Evolutionary conservation across 2,888 invertebrate species (phyloP), one percentile per base, ranked within the genome.

Genomic region (Drosophila paramelanica): DNA sequence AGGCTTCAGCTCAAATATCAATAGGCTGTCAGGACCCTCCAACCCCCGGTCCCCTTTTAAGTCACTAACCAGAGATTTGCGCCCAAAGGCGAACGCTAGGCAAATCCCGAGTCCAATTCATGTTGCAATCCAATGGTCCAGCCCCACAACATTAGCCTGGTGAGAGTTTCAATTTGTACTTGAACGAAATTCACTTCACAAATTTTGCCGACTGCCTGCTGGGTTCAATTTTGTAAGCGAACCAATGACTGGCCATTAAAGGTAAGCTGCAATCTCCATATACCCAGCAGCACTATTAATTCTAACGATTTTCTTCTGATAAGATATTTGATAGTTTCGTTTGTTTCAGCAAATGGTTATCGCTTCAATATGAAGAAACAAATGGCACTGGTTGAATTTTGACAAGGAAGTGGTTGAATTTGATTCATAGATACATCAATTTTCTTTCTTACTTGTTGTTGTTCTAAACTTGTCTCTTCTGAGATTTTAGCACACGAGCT

Each of bases 1-100:
- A 39, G 41, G 46, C 31, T 45, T 52, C 53, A 45, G 39, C 52
- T 78, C 78, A 75, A 78, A 75, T 78, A 68, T 73, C 75, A 78
- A 75, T 73, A 60, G 64, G 53, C 78, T 36, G 41, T 23, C 31
- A 42, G 13, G 10, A 20, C 14, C 13, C 3, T 3, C 27, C 10
- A 23, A 4, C n/a, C 13, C 1, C 1, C 17, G 25, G n/a, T 20
- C n/a, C 6, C 6, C 38, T 7, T 20, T 17, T 41, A 59, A 56
- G 47, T 52, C 55, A 47, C 50, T 59, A 76, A 71, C 58, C 50
- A 46, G 45, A 49, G 58, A 76, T 50, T 64, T 49, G 11, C 42
- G 53, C 64, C 20, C 23, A 5, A 46, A 46, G 17, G 60, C 55
- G 45, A 55, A n/a, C 38, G 42, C 8, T 49, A 55, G 25, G 14